These are phyloP conservation scores for Thecophora atra DNA, from an alignment of 2,888 invertebrate genomes.

Conservation along the genomic window DNA sequence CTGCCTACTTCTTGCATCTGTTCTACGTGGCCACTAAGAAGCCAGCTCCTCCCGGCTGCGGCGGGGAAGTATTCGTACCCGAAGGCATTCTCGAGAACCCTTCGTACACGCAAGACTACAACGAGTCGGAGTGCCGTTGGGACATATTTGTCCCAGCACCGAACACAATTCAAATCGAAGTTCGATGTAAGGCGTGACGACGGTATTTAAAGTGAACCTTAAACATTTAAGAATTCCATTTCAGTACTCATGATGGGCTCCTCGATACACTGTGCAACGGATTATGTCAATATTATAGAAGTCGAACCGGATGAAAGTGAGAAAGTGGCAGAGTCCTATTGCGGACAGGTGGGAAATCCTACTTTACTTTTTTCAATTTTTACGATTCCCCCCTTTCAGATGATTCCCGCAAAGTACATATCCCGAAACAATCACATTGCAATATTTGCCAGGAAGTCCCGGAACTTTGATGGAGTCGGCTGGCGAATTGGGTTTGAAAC, in stretches of 20 bases:
- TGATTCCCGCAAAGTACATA: conserved; percentile 68
- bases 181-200: conserved; percentile 49
- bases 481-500: conserved; percentile 65
- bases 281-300: conserved; percentile 74
- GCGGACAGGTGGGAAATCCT: conserved; percentile 51
- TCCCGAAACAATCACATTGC: conserved; percentile 64
- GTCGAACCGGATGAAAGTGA: conserved; percentile 57
- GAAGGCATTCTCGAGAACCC: conserved; percentile 71
- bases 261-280: conserved; percentile 70
- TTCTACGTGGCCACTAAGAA: conserved; percentile 51
- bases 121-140: conserved; percentile 72
- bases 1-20: conserved; percentile 35
- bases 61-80: conserved; percentile 50
- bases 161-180: conserved; percentile 45
- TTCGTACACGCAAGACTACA: conserved; percentile 71
- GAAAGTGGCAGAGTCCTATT: conserved; percentile 62
- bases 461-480: conserved; percentile 77
- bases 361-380: not conserved
- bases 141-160: conserved; percentile 68
- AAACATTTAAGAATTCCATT: conserved; percentile 30
- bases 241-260: conserved; percentile 73
- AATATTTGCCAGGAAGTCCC: conserved; percentile 69
- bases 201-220: not conserved
- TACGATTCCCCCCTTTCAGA: conserved; percentile 55
- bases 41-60: conserved; percentile 53